Evolutionary conservation across 2,888 invertebrate genomes (phyloP), one percentile per base, ranked within the genome.

Genomic region (Notodonta dromedarius): DNA sequence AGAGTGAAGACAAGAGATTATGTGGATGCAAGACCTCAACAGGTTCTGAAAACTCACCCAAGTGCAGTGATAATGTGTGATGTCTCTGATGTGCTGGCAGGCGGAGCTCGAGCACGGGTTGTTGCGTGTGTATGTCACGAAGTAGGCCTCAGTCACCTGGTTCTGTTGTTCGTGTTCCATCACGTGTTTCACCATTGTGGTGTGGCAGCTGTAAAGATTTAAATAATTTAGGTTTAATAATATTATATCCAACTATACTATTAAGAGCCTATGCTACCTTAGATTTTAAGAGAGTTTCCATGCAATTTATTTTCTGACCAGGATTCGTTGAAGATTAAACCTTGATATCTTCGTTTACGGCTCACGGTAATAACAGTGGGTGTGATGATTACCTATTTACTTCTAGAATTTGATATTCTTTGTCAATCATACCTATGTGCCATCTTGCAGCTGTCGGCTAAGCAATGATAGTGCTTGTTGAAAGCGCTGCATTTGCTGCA

Each of bases 101-200:
- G 94, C 94, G 35, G 96, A 95, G 71, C 95, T 96, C 59, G 95
- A 95, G 76, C 96, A 96, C 0, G 93, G 94, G 58, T 94, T 95
- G 64, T 95, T 94, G 57, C 96, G 95, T 4, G 95, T 94, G 56
- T 95, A 95, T 0, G 94, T 95, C 83, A 95, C 95, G 83, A 95
- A 96, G 80, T 96, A 96, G 4, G 96, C 95, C 32, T 97, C 97
- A 0, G 97, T 97, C 58, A 98, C 96, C 76, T 97, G 96, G 80
- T 97, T 97, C 86, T 98, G 98, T 63, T 97, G 96, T 78, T 98
- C 98, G 84, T 98, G 98, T 74, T 97, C 97, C 85, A 97, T 94
- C 0, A 97, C 96, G 80, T 98, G 98, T 75, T 98, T 98, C 69
- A 97, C 94, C 72, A 98, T 97, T 9, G 96, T 96, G 52, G 94